Conservation (phyloP, 2,888 invertebrate species). For the Agapetus fuscipes region DNA sequence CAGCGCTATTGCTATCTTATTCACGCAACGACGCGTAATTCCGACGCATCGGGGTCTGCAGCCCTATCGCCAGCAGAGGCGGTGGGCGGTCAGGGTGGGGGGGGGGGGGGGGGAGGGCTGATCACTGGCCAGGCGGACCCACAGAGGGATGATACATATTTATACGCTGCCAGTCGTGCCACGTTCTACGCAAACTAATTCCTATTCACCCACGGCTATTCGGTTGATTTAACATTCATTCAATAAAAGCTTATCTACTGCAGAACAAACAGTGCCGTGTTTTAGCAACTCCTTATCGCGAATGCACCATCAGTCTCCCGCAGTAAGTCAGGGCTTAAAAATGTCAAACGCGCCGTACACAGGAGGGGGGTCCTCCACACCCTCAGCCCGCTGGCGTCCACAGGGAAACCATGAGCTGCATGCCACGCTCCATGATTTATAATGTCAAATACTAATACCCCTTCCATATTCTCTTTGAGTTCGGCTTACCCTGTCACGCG, state of each 20-base stretch:
- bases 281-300: conserved; percentile 7
- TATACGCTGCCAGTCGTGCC: background rate
- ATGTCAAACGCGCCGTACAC: conserved; percentile 10
- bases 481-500: background rate
- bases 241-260: conserved; percentile 14
- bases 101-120: too few species aligned
- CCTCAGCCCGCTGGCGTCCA: too few species aligned
- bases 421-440: conserved; percentile 14
- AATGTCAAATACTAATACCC: conserved; percentile 13
- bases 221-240: conserved; percentile 17
- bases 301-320: conserved; percentile 2
- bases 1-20: too few species aligned
- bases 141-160: background rate
- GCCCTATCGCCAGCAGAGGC: too few species aligned
- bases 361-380: background rate
- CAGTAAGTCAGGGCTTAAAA: conserved; percentile 11
- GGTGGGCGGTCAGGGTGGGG: too few species aligned
- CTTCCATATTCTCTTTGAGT: conserved; percentile 14
- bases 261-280: conserved; percentile 7
- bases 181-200: conserved; percentile 13
- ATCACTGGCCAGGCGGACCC: too few species aligned
- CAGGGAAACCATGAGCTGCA: background rate
- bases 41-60: too few species aligned
- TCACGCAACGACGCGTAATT: too few species aligned
- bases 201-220: conserved; percentile 11